These are phyloP conservation scores for Sebastes oblongus DNA, from an alignment of 2,797 vertebrate species.

Conservation along the genomic window DNA sequence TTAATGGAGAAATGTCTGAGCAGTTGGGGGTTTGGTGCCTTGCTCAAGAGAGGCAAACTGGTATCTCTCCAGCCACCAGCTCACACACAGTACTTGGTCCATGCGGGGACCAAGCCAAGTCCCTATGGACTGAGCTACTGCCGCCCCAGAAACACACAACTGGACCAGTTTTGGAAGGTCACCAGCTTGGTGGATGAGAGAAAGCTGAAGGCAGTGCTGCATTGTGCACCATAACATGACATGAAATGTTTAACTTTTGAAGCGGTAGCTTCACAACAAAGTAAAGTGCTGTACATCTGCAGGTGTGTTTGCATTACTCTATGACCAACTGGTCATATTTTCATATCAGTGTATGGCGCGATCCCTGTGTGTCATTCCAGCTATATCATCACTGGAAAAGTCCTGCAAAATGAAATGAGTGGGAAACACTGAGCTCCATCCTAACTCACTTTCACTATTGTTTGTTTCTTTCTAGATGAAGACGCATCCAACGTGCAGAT, in stretches of 20 bases:
- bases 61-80: too few species aligned
- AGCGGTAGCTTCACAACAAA: neutral
- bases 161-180: too few species aligned
- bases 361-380: neutral
- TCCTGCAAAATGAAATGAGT: neutral
- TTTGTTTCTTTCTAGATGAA: constrained; percentile 85
- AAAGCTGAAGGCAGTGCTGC: neutral
- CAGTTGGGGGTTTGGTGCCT: too few species aligned
- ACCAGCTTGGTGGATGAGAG: too few species aligned
- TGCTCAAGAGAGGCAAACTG: too few species aligned
- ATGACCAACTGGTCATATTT: neutral
- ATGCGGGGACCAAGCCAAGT: too few species aligned
- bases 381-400: neutral
- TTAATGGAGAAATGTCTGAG: too few species aligned
- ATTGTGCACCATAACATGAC: neutral
- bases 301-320: neutral
- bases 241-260: neutral
- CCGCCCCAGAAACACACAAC: too few species aligned
- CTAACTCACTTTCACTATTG: neutral
- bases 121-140: too few species aligned
- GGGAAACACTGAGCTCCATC: neutral
- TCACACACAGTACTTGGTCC: too few species aligned
- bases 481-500: constrained; percentile 97
- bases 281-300: neutral
- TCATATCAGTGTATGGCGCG: neutral